Evolutionary conservation across 1,140 invertebrate genomes (phyloP).

Genomic region (Scaptodrosophila lebanonensis): DNA sequence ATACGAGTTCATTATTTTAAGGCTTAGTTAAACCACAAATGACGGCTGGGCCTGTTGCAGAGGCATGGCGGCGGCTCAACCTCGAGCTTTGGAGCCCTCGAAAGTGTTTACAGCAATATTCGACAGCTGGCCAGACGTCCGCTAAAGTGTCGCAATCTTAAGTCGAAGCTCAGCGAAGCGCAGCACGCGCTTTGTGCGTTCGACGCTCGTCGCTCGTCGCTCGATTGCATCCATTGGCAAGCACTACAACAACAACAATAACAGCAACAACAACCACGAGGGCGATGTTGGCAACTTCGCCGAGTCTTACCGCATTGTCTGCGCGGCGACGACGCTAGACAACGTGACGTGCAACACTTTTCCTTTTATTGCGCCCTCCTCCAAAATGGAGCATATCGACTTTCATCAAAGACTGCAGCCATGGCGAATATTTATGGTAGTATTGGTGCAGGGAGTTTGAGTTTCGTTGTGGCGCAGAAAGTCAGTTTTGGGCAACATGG

Average conservation of each 20-base stretch:
- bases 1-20: no score
- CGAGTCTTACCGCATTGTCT: constrained; percentile 6
- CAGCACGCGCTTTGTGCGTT: constrained; percentile 33
- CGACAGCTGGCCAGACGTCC: constrained; percentile 8
- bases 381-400: not conserved
- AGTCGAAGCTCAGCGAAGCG: constrained; percentile 51
- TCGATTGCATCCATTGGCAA: constrained; percentile 45
- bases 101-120: constrained; percentile 10
- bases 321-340: constrained; percentile 3
- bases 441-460: constrained; percentile 6
- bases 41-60: not conserved
- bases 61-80: constrained; percentile 10
- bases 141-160: constrained; percentile 57
- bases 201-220: constrained; percentile 44
- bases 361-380: constrained; percentile 10
- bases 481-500: not conserved
- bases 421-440: no score
- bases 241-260: constrained; percentile 11
- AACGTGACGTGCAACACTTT: constrained; percentile 29
- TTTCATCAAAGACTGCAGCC: not conserved
- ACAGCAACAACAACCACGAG: constrained; percentile 31
- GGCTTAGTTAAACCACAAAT: constrained; percentile 28
- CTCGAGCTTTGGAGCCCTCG: constrained; percentile 35
- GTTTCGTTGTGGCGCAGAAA: constrained; percentile 7
- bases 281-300: not conserved